These are phyloP conservation scores for Ibidorhyncha struthersii DNA, from an alignment of 2,113 vertebrate genomes.

Conservation along the genomic window DNA sequence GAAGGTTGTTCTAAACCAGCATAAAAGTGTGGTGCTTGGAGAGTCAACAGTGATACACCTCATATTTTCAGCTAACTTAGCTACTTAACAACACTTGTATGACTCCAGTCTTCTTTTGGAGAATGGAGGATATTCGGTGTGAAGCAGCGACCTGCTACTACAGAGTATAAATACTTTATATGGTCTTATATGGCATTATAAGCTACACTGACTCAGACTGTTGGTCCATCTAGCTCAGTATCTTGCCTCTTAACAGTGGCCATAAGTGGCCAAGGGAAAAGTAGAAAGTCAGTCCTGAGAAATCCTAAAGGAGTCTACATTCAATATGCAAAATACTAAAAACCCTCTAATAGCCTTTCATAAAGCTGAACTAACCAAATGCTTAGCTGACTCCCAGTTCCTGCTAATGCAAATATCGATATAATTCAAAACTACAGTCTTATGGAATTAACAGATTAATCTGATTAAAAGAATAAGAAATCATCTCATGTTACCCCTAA, in stretches of 20 bases:
- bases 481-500: conserved; percentile 62
- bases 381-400: background rate
- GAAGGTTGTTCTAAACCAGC: background rate
- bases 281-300: background rate
- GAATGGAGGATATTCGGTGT: background rate
- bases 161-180: background rate
- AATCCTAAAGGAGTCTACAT: background rate
- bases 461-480: conserved; percentile 70
- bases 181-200: background rate
- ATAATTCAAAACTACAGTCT: conserved; percentile 56
- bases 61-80: background rate
- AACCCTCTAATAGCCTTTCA: background rate
- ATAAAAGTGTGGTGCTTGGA: background rate
- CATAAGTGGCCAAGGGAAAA: background rate
- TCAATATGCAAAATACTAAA: background rate
- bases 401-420: conserved; percentile 68
- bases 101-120: background rate
- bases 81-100: background rate
- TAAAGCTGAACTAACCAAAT: background rate
- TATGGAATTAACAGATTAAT: conserved; percentile 62
- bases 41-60: background rate
- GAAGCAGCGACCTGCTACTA: background rate
- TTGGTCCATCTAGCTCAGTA: background rate
- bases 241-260: background rate
- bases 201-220: background rate